phyloP scores from a whole-genome alignment of 2,797 vertebrate genomes.

The Pteropus rufus region DNA sequence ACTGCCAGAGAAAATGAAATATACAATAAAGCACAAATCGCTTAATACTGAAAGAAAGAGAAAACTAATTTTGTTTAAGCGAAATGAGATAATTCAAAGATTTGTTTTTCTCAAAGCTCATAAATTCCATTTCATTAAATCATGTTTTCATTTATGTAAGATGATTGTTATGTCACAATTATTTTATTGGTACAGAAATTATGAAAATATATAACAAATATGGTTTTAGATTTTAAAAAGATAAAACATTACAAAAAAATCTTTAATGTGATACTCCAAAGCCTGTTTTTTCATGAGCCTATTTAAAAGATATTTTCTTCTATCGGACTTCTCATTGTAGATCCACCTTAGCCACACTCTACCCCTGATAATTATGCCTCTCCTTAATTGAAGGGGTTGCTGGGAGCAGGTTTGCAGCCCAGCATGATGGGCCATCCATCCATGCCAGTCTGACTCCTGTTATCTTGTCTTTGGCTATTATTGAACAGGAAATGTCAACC shows the following conservation, averaged over 20 bases:
- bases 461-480: background rate
- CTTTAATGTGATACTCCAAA: background rate
- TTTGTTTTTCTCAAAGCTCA: background rate
- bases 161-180: background rate
- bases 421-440: background rate
- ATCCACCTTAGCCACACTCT: background rate
- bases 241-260: background rate
- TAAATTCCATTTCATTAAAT: slow-evolving; percentile 1
- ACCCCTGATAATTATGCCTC: background rate
- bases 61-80: background rate
- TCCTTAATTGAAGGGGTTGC: background rate
- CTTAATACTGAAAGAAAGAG: background rate
- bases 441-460: background rate
- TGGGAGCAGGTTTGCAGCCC: background rate
- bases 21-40: background rate
- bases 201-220: slow-evolving; percentile 1
- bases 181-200: background rate
- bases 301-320: background rate
- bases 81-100: background rate
- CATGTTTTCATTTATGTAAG: background rate
- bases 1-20: background rate
- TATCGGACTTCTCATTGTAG: background rate
- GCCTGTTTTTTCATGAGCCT: background rate
- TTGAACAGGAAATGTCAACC: background rate
- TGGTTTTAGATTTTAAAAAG: background rate